phyloP scores from a whole-genome alignment of 2,797 vertebrate genomes.

The Pangasius krempfi region DNA sequence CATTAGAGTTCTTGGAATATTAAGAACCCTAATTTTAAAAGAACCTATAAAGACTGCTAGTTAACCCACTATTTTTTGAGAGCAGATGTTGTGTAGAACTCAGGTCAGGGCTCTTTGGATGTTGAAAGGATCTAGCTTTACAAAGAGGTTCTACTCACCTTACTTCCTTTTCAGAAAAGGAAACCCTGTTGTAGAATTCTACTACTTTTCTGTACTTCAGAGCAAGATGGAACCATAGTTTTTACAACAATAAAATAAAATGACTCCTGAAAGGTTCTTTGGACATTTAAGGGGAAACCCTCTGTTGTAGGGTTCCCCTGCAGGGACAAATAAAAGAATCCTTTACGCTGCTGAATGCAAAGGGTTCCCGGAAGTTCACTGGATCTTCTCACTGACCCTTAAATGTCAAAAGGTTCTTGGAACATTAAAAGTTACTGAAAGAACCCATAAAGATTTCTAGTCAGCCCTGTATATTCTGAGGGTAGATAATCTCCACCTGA shows the following conservation, averaged over 20 bases:
- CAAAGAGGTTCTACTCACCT: not conserved
- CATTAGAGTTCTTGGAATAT: not conserved
- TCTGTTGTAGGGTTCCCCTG: not conserved
- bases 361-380: not conserved
- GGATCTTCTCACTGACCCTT: not conserved
- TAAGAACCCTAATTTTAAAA: not conserved
- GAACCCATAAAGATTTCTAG: not conserved
- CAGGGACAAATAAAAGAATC: no score
- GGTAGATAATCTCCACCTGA: not conserved
- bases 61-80: not conserved
- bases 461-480: not conserved
- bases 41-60: not conserved
- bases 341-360: not conserved
- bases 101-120: not conserved
- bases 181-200: not conserved
- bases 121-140: not conserved
- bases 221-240: not conserved
- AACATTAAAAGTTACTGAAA: not conserved
- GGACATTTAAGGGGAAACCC: not conserved
- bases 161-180: not conserved
- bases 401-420: not conserved
- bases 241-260: not conserved
- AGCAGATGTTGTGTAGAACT: not conserved
- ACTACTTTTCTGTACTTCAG: not conserved
- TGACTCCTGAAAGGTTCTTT: not conserved